Base-by-base conservation (phyloP, 2,888 invertebrate genomes). In the Lymantria dispar region DNA sequence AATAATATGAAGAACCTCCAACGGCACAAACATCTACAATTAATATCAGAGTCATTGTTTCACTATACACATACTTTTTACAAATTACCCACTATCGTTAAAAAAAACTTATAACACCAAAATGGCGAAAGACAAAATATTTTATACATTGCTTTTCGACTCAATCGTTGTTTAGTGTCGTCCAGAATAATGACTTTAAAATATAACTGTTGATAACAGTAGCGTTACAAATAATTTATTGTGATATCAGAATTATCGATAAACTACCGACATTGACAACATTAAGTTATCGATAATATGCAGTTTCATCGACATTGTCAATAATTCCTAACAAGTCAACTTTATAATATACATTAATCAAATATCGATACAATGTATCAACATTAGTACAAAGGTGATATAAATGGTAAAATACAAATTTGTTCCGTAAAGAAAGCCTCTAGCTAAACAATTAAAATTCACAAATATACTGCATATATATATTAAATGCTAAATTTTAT, bases 401-500 rank as follows among this genome's bases (percentile, higher is more conserved):
- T 46, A 48, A 60, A 53, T 48, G 57, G 63, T 12, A 61, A 55
- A 67, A 64, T 60, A 66, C 62, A 68, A 61, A 67, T 61, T 65
- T 63, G 60, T 61, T 63, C 66, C 64, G 52, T 72, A 70, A 64
- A 68, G 70, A 45, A 81, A 85, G 86, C 86, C 86, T 86, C 85
- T 82, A 74, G 71, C 80, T 78, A 77, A 71, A 66, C 63, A 72
- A 70, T 79, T 61, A 65, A 61, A 66, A 58, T 59, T 56, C 62
- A 68, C 59, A 53, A 54, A 56, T 56, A 63, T 56, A 61, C 47
- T 10, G 62, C 60, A 64, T 72, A 40, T 22, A n/a, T n/a, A 67
- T 74, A 52, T 81, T 83, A 83, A 81, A 85, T 82, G 80, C 84
- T 85, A 84, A 71, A 67, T 65, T n/a, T 22, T 78, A 76, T 62